Conservation (phyloP, 2,888 invertebrate species). For the Meiosimyza decipiens region DNA sequence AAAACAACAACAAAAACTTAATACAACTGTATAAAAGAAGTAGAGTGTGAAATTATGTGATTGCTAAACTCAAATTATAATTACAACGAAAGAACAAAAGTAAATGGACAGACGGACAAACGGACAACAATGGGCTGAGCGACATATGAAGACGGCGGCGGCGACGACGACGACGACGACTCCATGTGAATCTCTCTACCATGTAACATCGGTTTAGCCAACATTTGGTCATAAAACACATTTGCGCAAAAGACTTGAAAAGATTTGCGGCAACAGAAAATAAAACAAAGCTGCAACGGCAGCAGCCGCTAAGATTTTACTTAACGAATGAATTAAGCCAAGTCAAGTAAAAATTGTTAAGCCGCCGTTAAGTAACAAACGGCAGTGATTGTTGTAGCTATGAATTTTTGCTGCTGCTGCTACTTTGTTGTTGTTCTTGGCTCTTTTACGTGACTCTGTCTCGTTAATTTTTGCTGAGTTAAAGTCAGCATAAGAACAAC, state of each 20-base stretch:
- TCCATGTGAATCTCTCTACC: no score
- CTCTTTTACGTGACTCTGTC: conserved; percentile 28
- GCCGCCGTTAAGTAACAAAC: neutral
- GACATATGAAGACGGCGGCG: neutral
- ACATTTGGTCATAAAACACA: no score
- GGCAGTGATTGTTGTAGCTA: neutral
- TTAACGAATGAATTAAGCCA: no score
- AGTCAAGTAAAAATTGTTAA: no score
- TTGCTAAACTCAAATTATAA: conserved; percentile 45
- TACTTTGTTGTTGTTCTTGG: conserved; percentile 1
- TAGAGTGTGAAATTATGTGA: conserved; percentile 48
- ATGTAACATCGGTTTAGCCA: no score
- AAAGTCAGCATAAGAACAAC: conserved; percentile 7
- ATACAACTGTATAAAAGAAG: conserved; percentile 31
- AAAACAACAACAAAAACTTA: conserved; percentile 5
- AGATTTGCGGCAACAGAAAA: no score
- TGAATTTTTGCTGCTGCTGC: neutral
- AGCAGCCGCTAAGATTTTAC: no score
- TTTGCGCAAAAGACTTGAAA: no score
- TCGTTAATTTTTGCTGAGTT: conserved; percentile 20
- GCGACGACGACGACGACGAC: no score
- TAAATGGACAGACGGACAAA: conserved; percentile 26
- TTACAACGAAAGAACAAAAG: conserved; percentile 39
- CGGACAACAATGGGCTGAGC: neutral
- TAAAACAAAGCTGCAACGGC: no score